Evolutionary conservation across 1,140 invertebrate genomes (phyloP), one percentile per base, ranked within the genome.

Genomic region (Choristoneura fumiferana): DNA sequence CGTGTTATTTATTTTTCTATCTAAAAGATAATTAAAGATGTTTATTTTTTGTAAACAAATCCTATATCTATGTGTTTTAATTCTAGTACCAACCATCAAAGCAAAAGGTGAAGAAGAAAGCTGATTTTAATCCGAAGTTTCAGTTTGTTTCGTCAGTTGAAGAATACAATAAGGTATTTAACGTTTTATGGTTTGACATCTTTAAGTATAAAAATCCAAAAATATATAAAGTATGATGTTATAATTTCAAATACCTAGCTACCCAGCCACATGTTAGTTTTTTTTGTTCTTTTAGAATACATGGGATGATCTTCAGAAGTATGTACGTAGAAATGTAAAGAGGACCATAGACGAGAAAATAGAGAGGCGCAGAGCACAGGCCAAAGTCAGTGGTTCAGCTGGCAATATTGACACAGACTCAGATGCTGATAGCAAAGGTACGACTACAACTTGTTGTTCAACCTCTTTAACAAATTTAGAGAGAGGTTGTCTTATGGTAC

Each of bases 341-440:
- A 93, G 92, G 13, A 95, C 95, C 76, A 90, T 95, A 3, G 96
- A 97, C 89, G 96, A 97, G 56, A 97, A 96, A 89, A 97, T 95
- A 69, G 92, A 91, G 64, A 93, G 91, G 77, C 85, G 93, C 2
- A 86, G 93, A 66, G 78, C 84, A 70, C 89, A 80, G 71, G 91
- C 73, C 8, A 84, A 81, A 53, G 79, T 84, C 45, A 82, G 73
- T 45, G 84, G 81, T 0, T 81, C 80, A 40, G 63, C 73, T 54
- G 62, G 65, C 1, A 79, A 80, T 69, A 73, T 81, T 3, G 85
- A 84, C 14, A 87, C 82, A 0, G 85, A 91, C 63, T 88, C 84
- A 35, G 83, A 89, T 56, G 69, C 65, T 53, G 81, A 85, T 14
- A 60, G 63, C 17, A 78, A 81, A 68, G 74, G 78, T 84, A 58